Base-by-base conservation (phyloP, 2,888 invertebrate species). In the Rhogogaster chlorosoma region DNA sequence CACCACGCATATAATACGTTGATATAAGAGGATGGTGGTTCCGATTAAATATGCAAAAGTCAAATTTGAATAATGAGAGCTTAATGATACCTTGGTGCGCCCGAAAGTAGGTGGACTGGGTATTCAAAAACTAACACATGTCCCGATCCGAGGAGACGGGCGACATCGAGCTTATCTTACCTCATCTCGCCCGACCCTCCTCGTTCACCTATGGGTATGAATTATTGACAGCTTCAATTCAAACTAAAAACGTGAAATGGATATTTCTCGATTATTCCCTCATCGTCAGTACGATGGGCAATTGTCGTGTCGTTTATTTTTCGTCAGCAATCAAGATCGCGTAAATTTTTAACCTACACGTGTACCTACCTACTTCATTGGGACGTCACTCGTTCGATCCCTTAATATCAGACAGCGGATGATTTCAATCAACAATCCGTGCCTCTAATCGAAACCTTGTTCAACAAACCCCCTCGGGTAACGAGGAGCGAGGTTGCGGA, bases 61-160 rank as follows among this genome's bases (percentile, higher is more conserved):
- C 90, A 89, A 91, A 93, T 93, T 93, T 93, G 89, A 93, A 93
- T 93, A 93, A 93, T 91, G 92, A 91, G 91, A 91, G 91, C 91
- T 89, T 92, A 91, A 92, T 92, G 83, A 83, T 83, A 83, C 67
- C 83, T 83, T 49, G 42, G 70, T 49, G 49, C 15, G 42, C 70
- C 64, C 83, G 83, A 83, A 83, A 83, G 67, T 67, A 29, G 83
- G 32, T 70, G 42, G 77, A 53, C 3, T 22, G 61, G 45, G 15
- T 29, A 49, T 29, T 67, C 42, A 29, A 83, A 83, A 67, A 83
- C 67, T 67, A 83, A 61, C 61, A 57, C 80, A 49, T 77, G 73
- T 77, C 49, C 49, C 49, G 77, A n/a, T n/a, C 45, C 80, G 80
- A 22, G 57, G 64, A 82, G 45, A 67, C 15, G 42, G 83, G 83